Conservation (phyloP, 2,113 vertebrate genomes). For the Otus sunia region DNA sequence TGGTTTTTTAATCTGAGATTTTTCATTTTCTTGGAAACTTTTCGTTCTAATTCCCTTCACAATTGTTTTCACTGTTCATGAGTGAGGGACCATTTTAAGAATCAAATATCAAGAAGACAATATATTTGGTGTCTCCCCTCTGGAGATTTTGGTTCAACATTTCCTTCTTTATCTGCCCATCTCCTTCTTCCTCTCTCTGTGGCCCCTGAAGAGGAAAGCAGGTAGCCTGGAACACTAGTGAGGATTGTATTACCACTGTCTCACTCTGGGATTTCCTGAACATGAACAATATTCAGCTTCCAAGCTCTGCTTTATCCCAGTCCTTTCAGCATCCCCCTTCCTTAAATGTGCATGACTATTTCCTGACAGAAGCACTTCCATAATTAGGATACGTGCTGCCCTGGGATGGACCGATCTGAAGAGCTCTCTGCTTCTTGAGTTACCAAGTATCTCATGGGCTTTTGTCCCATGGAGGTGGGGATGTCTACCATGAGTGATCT, state of each 20-base stretch:
- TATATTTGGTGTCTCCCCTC: not conserved
- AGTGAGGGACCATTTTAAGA: not conserved
- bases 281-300: not conserved
- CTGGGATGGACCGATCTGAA: not conserved
- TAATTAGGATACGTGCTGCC: not conserved
- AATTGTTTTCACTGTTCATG: not conserved
- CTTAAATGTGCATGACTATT: not conserved
- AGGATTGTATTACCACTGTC: not conserved
- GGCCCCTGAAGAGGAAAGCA: not conserved
- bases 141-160: not conserved
- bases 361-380: not conserved
- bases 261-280: not conserved
- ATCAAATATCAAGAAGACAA: not conserved
- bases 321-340: not conserved
- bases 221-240: not conserved
- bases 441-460: not conserved
- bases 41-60: not conserved
- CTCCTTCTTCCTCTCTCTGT: not conserved
- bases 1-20: not conserved
- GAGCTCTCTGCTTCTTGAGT: not conserved
- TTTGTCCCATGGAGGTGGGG: not conserved
- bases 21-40: not conserved
- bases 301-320: not conserved
- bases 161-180: not conserved
- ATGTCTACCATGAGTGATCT: not conserved